Base-by-base conservation (phyloP, 2,888 invertebrate species). In the Euclidia mi region DNA sequence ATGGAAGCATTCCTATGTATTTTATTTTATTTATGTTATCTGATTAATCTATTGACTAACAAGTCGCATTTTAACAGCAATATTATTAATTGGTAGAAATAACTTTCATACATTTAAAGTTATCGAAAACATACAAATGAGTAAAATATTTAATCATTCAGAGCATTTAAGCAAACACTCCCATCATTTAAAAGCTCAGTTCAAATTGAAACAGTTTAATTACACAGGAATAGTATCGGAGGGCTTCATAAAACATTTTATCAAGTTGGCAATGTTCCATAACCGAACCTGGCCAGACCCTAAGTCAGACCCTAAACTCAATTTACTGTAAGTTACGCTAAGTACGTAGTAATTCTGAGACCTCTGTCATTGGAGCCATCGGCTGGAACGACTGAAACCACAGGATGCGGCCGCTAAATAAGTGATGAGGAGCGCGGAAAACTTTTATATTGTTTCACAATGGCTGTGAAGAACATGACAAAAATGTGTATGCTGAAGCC, bases 311-410 rank as follows among this genome's bases (percentile, higher is more conserved):
- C 66, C 57, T 52, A 62, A 70, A 74, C 71, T 74, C 50, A 65
- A 74, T 66, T 66, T 71, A 53, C 59, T 56, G 42, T 65, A 71
- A 71, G 50, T 75, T 63, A 62, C 55, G 51, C 50, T 65, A 74
- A 75, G 62, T 71, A 71, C 62, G 71, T 74, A 71, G 67, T 71
- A 71, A 71, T 71, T 71, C 71, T 60, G 45, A 38, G 37, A 61
- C 62, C 59, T 71, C 48, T 65, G 75, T 65, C 59, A 57, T 45
- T 31, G 51, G 3, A 45, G 48, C 46, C 48, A 53, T 65, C 28
- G 56, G 40, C 50, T 57, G 61, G 43, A 43, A 56, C 51, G 37
- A 62, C 32, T 28, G 40, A 57, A 52, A 61, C 60, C 52, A 58
- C 58, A 56, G 35, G 9, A 12, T 38, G 7, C 1, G 37, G 55